Conservation (phyloP, 2,797 vertebrate species). For the Dendrocincla tyrannina region DNA sequence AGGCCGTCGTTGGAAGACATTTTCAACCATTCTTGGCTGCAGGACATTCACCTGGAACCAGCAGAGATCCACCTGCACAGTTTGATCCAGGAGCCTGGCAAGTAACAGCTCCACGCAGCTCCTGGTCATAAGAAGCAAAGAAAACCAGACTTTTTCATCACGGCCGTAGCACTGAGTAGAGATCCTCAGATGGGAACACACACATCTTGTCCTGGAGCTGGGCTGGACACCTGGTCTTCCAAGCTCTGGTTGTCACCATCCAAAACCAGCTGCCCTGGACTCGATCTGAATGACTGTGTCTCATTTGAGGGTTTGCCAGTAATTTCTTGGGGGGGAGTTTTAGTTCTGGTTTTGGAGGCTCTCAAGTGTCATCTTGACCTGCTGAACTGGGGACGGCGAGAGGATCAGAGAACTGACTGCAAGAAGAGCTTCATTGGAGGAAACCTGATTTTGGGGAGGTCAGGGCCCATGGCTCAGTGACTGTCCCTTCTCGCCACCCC, state of each 20-base stretch:
- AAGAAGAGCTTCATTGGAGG: neutral
- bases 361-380: slow-evolving; percentile 20
- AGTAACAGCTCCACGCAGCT: slow-evolving; percentile 45
- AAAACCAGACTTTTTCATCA: neutral
- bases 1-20: slow-evolving; percentile 91
- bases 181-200: slow-evolving; percentile 25
- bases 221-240: neutral
- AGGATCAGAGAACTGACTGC: neutral
- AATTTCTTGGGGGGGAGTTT: neutral
- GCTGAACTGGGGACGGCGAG: neutral
- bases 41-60: slow-evolving; percentile 78
- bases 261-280: slow-evolving; percentile 1
- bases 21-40: slow-evolving; percentile 91
- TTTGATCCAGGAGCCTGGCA: slow-evolving; percentile 81
- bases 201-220: slow-evolving; percentile 47
- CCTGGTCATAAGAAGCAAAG: neutral
- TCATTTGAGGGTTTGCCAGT: neutral
- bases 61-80: slow-evolving; percentile 89
- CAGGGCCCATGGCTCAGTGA: neutral
- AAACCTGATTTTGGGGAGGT: neutral
- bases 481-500: slow-evolving; percentile 62
- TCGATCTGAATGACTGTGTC: neutral
- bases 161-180: neutral
- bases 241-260: neutral
- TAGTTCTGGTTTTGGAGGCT: neutral